Evolutionary conservation across 2,888 invertebrate species (phyloP).

Genomic region (Agonopterix alstromeriana): DNA sequence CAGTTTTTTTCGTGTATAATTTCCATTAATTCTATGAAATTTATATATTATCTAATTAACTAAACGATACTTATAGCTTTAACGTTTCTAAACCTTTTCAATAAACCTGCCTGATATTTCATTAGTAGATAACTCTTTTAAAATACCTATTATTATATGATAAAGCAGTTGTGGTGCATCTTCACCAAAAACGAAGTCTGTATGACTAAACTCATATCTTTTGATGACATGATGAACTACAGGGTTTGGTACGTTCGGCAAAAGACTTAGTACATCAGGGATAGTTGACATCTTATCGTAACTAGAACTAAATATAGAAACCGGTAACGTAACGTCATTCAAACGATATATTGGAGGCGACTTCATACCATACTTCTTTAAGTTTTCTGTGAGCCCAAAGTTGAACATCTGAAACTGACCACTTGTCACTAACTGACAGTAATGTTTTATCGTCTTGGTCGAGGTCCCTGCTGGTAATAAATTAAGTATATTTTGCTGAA

Average conservation of each 20-base stretch:
- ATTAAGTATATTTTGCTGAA: conserved; percentile 15
- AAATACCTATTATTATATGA: too few relatives aligned
- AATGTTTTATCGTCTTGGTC: conserved; percentile 36
- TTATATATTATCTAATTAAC: too few relatives aligned
- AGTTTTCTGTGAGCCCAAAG: conserved; percentile 19
- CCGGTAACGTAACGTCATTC: conserved; percentile 22
- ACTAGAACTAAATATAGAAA: conserved; percentile 29
- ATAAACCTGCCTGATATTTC: too few relatives aligned
- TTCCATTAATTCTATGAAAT: too few relatives aligned
- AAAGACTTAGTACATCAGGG: conserved; percentile 22
- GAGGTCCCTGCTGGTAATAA: conserved; percentile 29
- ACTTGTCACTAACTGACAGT: conserved; percentile 33
- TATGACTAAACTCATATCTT: conserved; percentile 28
- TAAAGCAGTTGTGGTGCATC: conserved; percentile 14
- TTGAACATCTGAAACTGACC: conserved; percentile 35
- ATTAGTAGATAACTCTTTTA: too few relatives aligned
- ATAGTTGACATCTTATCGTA: conserved; percentile 33
- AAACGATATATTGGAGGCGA: conserved; percentile 26
- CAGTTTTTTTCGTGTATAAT: too few relatives aligned
- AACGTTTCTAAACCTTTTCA: too few relatives aligned
- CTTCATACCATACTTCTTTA: conserved; percentile 17
- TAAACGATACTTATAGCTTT: too few relatives aligned
- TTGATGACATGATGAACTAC: conserved; percentile 24
- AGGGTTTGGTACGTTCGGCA: conserved; percentile 20
- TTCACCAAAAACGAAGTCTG: conserved; percentile 37